phyloP scores from a whole-genome alignment of 92 coral and sea anemone genomes.

The Parazoanthus atlanticus region DNA sequence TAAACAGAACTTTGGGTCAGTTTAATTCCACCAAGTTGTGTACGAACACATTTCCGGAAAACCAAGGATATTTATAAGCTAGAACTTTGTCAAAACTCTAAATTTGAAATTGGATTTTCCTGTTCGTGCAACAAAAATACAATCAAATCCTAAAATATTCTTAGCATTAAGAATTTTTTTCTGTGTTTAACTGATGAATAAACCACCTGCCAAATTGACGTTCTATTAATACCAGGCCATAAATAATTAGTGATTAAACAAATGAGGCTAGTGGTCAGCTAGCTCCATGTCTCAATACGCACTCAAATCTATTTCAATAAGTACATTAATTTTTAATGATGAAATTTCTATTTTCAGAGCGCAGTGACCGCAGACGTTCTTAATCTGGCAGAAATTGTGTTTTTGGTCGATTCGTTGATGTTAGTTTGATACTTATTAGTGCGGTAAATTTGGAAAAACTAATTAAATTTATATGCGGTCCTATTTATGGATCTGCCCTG shows the following conservation, averaged over 20 bases:
- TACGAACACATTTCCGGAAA: too few relatives aligned
- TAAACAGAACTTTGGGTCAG: too few relatives aligned
- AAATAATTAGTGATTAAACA: too few relatives aligned
- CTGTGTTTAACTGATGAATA: background rate
- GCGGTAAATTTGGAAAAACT: background rate
- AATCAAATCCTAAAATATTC: background rate
- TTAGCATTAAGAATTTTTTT: background rate
- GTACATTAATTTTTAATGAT: background rate
- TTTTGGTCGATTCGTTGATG: background rate
- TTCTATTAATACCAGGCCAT: background rate
- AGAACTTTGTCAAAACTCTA: too few relatives aligned
- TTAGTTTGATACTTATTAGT: background rate
- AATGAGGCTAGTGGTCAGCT: background rate
- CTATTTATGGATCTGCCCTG: background rate
- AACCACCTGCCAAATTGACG: background rate
- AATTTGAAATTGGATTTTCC: background rate
- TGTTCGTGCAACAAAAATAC: background rate
- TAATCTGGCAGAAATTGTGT: background rate
- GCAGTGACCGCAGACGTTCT: background rate
- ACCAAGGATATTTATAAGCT: too few relatives aligned
- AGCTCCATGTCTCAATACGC: background rate
- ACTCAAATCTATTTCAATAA: background rate
- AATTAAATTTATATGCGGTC: background rate
- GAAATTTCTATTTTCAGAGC: background rate
- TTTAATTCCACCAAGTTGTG: too few relatives aligned